Conservation (phyloP, 2,888 invertebrate genomes). For the Pandemis heparana region DNA sequence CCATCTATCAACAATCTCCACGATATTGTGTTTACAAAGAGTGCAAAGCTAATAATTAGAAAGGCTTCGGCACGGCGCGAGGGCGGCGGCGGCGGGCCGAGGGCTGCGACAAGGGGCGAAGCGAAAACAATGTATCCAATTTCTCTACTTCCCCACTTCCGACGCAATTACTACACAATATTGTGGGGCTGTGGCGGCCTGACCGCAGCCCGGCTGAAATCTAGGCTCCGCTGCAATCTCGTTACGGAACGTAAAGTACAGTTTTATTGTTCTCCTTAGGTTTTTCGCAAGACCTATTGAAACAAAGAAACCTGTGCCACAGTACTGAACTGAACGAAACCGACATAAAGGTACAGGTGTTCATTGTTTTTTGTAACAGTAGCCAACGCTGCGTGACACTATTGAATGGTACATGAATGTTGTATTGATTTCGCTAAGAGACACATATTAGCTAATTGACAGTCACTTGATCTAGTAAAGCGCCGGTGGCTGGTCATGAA, state of each 20-base stretch:
- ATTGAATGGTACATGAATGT: slow-evolving; percentile 42
- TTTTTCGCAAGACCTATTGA: slow-evolving; percentile 73
- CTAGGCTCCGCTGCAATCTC: slow-evolving; percentile 76
- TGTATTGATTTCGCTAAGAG: slow-evolving; percentile 32
- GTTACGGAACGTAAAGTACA: slow-evolving; percentile 78
- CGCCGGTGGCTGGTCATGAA: slow-evolving; percentile 38
- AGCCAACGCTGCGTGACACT: slow-evolving; percentile 43
- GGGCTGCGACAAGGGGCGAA: slow-evolving; percentile 59
- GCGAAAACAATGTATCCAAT: slow-evolving; percentile 79
- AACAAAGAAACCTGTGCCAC: slow-evolving; percentile 68
- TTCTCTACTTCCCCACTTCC: slow-evolving; percentile 81
- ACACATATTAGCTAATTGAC: slow-evolving; percentile 50
- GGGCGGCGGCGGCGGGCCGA: slow-evolving; percentile 52
- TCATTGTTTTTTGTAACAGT: slow-evolving; percentile 44
- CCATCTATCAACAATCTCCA: slow-evolving; percentile 46
- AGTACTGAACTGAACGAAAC: slow-evolving; percentile 43
- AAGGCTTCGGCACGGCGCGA: slow-evolving; percentile 65
- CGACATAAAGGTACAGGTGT: slow-evolving; percentile 44
- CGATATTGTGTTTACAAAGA: slow-evolving; percentile 58
- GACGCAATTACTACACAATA: slow-evolving; percentile 79
- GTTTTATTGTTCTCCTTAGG: slow-evolving; percentile 69
- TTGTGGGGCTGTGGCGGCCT: slow-evolving; percentile 68
- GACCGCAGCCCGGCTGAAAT: slow-evolving; percentile 75
- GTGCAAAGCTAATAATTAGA: slow-evolving; percentile 72
- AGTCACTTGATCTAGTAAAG: slow-evolving; percentile 45